Conservation (phyloP, 2,797 vertebrate species). For the Betta splendens region DNA sequence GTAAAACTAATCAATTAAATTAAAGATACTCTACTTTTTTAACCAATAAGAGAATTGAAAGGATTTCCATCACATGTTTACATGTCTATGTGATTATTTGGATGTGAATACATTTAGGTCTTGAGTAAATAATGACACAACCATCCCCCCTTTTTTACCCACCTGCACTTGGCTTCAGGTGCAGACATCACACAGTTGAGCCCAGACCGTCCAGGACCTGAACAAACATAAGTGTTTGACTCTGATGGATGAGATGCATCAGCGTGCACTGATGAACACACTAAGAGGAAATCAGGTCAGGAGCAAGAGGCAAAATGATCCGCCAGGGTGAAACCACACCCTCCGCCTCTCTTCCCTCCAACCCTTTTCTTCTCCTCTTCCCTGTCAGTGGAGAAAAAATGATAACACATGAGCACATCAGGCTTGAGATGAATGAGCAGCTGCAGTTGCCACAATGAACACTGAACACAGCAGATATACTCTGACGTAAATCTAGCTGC, state of each 20-base stretch:
- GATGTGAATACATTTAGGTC: too few species aligned
- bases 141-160: neutral
- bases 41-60: too few species aligned
- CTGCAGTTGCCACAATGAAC: neutral
- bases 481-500: constrained; percentile 41
- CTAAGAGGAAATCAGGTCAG: neutral
- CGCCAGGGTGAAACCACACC: constrained; percentile 12
- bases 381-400: neutral
- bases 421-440: constrained; percentile 7
- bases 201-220: neutral
- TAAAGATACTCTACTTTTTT: too few species aligned
- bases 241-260: neutral
- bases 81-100: too few species aligned
- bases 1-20: too few species aligned
- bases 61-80: too few species aligned
- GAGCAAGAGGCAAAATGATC: constrained; percentile 2
- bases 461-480: constrained; percentile 34
- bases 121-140: neutral
- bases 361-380: neutral
- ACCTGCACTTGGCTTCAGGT: constrained; percentile 29
- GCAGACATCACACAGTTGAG: constrained; percentile 11
- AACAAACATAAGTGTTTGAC: neutral
- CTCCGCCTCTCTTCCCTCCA: neutral
- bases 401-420: constrained; percentile 19
- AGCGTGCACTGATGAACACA: neutral